phyloP scores from a whole-genome alignment of 92 coral and sea anemone genomes.

The Zoanthus sansibaricus region DNA sequence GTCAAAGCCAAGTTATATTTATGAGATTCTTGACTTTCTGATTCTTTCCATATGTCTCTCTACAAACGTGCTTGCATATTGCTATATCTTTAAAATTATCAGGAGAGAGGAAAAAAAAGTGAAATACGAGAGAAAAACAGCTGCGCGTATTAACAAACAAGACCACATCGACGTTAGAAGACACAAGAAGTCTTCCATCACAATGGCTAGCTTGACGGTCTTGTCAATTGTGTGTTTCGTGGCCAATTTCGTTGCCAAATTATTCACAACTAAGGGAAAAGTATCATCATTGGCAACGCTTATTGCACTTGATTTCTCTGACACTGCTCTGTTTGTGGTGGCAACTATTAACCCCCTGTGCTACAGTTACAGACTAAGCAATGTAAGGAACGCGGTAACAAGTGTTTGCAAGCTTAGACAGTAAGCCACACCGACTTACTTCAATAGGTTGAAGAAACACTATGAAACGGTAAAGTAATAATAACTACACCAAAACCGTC shows the following conservation, averaged over 20 bases:
- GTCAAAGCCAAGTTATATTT: not conserved
- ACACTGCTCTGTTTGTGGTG: constrained; percentile 46
- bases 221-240: constrained; percentile 22
- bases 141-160: constrained; percentile 25
- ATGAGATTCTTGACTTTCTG: constrained; percentile 23
- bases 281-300: constrained; percentile 24
- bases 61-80: constrained; percentile 10
- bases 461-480: too few relatives aligned
- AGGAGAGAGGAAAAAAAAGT: not conserved
- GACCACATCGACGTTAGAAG: constrained; percentile 23
- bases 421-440: too few relatives aligned
- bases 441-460: too few relatives aligned
- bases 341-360: constrained; percentile 40
- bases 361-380: constrained; percentile 33
- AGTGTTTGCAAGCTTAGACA: not conserved
- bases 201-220: constrained; percentile 27
- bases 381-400: constrained; percentile 14
- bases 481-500: too few relatives aligned
- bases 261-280: constrained; percentile 23
- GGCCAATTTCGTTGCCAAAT: constrained; percentile 19
- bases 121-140: constrained; percentile 29
- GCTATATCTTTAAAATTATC: constrained; percentile 34
- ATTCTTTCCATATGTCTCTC: constrained; percentile 24
- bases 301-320: constrained; percentile 41
- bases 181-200: constrained; percentile 38